phyloP scores from a whole-genome alignment of 2,797 vertebrate species.

The Hybognathus amarus region DNA sequence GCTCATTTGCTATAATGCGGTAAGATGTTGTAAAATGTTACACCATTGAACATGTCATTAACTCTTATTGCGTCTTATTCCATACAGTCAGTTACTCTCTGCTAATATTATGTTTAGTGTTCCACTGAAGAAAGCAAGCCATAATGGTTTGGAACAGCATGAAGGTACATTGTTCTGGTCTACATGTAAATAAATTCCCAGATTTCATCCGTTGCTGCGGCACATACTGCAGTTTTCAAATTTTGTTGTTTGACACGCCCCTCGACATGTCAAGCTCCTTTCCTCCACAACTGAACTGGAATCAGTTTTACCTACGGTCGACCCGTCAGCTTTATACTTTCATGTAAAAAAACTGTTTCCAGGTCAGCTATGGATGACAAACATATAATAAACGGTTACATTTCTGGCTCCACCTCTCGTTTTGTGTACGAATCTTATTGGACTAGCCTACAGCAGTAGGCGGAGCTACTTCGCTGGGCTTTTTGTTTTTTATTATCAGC shows the following conservation, averaged over 20 bases:
- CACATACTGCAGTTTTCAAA: constrained; percentile 38
- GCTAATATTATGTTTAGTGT: background rate
- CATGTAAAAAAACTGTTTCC: constrained; percentile 7
- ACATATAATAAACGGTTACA: background rate
- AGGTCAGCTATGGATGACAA: background rate
- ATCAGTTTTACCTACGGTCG: background rate
- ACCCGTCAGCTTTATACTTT: background rate
- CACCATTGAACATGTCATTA: background rate
- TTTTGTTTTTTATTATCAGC: constrained; percentile 79
- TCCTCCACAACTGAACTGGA: constrained; percentile 1
- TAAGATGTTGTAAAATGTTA: background rate
- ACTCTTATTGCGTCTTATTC: background rate
- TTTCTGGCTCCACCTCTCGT: constrained; percentile 4
- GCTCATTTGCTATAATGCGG: background rate
- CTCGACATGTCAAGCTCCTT: background rate
- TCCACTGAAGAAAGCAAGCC: no score
- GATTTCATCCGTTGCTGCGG: background rate
- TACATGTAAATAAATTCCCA: background rate
- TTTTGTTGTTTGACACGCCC: background rate
- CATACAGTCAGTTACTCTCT: background rate
- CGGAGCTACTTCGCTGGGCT: constrained; percentile 18
- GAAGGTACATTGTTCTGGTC: background rate
- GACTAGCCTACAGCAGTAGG: background rate
- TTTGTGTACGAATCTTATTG: constrained; percentile 44
- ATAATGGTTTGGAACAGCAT: background rate